phyloP scores from a whole-genome alignment of 2,888 invertebrate species.

The Spatulosminthurus flaviceps region DNA sequence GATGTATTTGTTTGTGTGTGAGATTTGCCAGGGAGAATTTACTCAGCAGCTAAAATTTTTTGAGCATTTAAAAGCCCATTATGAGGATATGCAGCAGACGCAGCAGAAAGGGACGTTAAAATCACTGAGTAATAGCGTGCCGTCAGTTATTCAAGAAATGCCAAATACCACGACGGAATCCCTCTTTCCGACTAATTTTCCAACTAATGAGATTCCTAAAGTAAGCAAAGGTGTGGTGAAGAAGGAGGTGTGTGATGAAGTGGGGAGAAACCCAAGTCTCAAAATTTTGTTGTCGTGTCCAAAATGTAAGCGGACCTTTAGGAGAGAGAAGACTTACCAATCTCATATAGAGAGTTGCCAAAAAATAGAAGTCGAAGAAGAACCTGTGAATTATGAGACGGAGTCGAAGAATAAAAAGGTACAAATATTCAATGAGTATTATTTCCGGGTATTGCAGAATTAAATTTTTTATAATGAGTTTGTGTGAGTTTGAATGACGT shows the following conservation, averaged over 20 bases:
- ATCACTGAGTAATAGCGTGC: background rate
- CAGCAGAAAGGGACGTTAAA: background rate
- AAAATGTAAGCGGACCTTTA: slow-evolving; percentile 71
- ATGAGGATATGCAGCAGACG: slow-evolving; percentile 68
- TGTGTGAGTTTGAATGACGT: background rate
- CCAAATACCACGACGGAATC: background rate
- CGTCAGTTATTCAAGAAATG: background rate
- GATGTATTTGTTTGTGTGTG: slow-evolving; percentile 73
- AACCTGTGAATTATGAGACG: slow-evolving; percentile 2
- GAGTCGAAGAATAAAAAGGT: slow-evolving; percentile 15
- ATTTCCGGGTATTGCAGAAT: no score
- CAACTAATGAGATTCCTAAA: slow-evolving; percentile 15
- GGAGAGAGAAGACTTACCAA: slow-evolving; percentile 74
- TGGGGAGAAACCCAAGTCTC: background rate
- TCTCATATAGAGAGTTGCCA: slow-evolving; percentile 72
- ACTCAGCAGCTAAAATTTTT: slow-evolving; percentile 84
- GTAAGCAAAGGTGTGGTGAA: background rate
- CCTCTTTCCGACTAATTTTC: background rate
- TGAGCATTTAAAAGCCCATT: slow-evolving; percentile 84
- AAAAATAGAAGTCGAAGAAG: background rate
- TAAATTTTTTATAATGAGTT: background rate
- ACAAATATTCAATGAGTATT: no score
- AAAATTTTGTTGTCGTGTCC: slow-evolving; percentile 65
- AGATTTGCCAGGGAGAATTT: slow-evolving; percentile 80
- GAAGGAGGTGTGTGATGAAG: background rate